phyloP scores from a whole-genome alignment of 2,888 invertebrate species.

The Agriopis marginaria region DNA sequence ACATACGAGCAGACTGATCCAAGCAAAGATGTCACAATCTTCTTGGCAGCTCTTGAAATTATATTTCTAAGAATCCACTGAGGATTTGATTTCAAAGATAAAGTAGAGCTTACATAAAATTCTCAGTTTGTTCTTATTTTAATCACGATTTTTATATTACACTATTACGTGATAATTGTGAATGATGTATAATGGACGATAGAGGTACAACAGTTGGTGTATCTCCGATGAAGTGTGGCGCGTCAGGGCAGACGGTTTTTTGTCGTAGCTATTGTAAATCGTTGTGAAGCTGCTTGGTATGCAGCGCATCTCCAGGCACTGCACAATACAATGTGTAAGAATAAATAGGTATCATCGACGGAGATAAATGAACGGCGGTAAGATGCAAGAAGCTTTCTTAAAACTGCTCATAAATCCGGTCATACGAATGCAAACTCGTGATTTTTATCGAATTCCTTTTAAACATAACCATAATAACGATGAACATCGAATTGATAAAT shows the following conservation, averaged over 20 bases:
- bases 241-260: conserved; percentile 62
- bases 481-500: conserved; percentile 61
- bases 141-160: not conserved
- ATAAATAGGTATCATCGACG: conserved; percentile 60
- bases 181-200: not conserved
- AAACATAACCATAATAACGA: conserved; percentile 57
- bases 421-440: conserved; percentile 49
- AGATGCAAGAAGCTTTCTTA: conserved; percentile 48
- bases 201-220: not conserved
- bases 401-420: conserved; percentile 56
- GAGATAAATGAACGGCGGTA: conserved; percentile 61
- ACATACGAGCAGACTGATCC: conserved; percentile 52
- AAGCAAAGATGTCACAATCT: conserved; percentile 38
- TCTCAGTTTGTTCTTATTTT: conserved; percentile 2
- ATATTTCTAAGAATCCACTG: conserved; percentile 19
- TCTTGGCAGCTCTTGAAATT: conserved; percentile 30
- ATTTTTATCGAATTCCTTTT: conserved; percentile 58
- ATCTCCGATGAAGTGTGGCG: conserved; percentile 50
- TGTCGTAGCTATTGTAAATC: conserved; percentile 69
- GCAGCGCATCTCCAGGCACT: conserved; percentile 60
- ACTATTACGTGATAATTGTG: not conserved
- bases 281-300: conserved; percentile 71
- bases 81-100: conserved; percentile 25
- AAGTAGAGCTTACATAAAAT: conserved; percentile 28
- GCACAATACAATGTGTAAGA: conserved; percentile 66